These are phyloP conservation scores for Silvanus unidentatus DNA, from an alignment of 2,888 invertebrate species.

Conservation along the genomic window DNA sequence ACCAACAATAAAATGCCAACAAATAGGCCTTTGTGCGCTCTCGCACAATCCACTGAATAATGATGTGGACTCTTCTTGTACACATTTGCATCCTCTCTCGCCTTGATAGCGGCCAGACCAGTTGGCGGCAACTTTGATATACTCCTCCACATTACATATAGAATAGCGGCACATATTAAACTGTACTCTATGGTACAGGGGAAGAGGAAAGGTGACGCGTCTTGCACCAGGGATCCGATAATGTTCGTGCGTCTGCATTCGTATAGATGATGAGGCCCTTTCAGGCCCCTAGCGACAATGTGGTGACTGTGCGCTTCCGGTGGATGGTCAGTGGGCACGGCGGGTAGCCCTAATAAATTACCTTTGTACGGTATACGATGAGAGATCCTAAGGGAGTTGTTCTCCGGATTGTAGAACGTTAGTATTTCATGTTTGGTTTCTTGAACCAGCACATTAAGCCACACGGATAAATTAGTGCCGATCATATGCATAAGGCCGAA, in stretches of 20 bases:
- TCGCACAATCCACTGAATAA: slow-evolving; percentile 89
- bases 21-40: slow-evolving; percentile 89
- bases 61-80: slow-evolving; percentile 81
- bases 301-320: slow-evolving; percentile 50
- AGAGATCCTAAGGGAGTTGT: slow-evolving; percentile 72
- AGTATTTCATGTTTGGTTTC: slow-evolving; percentile 94
- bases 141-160: slow-evolving; percentile 96
- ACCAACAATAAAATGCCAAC: slow-evolving; percentile 76
- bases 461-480: slow-evolving; percentile 94
- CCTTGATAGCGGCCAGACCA: slow-evolving; percentile 23
- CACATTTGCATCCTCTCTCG: slow-evolving; percentile 49
- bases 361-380: slow-evolving; percentile 63
- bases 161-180: slow-evolving; percentile 89
- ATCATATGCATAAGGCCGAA: slow-evolving; percentile 99
- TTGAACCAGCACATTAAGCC: slow-evolving; percentile 90
- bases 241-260: slow-evolving; percentile 85
- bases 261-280: slow-evolving; percentile 82
- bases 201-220: slow-evolving; percentile 64
- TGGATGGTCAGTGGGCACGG: slow-evolving; percentile 36
- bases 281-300: slow-evolving; percentile 69
- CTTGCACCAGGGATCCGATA: slow-evolving; percentile 65
- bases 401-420: slow-evolving; percentile 84
- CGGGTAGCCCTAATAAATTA: slow-evolving; percentile 37
- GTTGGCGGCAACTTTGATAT: slow-evolving; percentile 59
- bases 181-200: slow-evolving; percentile 96